phyloP scores from a whole-genome alignment of 2,888 invertebrate species.

The Dynastes maya region DNA sequence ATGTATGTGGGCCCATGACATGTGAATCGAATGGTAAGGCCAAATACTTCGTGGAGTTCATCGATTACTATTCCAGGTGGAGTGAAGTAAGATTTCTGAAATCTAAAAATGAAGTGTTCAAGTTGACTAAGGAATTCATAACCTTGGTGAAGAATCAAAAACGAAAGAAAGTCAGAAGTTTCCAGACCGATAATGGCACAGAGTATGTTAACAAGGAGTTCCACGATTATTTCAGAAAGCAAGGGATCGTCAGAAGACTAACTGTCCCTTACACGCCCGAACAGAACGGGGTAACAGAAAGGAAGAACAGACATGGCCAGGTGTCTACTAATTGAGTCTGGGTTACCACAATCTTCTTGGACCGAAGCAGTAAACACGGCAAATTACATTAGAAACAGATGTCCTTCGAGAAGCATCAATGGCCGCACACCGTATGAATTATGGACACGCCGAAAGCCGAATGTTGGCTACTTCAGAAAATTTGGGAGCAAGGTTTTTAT shows the following conservation, averaged over 20 bases:
- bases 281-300: constrained; percentile 56
- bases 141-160: constrained; percentile 5
- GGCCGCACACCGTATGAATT: constrained; percentile 51
- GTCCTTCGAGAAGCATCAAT: constrained; percentile 58
- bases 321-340: constrained; percentile 59
- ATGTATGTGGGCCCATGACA: constrained; percentile 56
- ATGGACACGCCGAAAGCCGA: constrained; percentile 57
- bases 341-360: constrained; percentile 57
- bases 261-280: constrained; percentile 53
- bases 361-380: constrained; percentile 63
- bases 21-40: constrained; percentile 48
- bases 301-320: constrained; percentile 61
- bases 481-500: constrained; percentile 59
- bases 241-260: constrained; percentile 54
- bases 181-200: constrained; percentile 56
- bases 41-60: constrained; percentile 29
- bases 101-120: constrained; percentile 56
- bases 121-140: constrained; percentile 54
- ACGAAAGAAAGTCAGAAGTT: constrained; percentile 54
- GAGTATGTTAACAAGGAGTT: constrained; percentile 54
- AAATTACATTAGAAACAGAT: constrained; percentile 62
- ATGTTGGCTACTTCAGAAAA: constrained; percentile 55
- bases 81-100: constrained; percentile 56
- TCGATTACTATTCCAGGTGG: constrained; percentile 58
- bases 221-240: constrained; percentile 44